Evolutionary conservation across 2,888 invertebrate genomes (phyloP).

Genomic region (Synanthedon myopaeformis): DNA sequence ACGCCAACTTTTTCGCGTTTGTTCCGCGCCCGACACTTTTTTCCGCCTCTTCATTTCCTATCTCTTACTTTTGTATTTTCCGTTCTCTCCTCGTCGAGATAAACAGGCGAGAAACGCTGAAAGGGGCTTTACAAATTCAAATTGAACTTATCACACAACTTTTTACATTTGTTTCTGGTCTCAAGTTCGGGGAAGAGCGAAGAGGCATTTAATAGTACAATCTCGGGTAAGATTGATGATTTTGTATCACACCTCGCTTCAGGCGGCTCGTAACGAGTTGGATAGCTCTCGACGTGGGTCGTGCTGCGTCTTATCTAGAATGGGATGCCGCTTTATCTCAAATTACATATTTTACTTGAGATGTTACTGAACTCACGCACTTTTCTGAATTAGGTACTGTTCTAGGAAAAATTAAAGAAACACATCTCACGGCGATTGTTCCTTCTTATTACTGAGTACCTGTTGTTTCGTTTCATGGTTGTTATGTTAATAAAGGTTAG

Average conservation of each 20-base stretch:
- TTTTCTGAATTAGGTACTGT: slow-evolving; percentile 18
- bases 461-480: neutral
- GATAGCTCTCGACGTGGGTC: slow-evolving; percentile 65
- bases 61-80: slow-evolving; percentile 71
- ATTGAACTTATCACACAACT: slow-evolving; percentile 72
- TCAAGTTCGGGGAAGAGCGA: slow-evolving; percentile 65
- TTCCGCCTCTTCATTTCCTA: slow-evolving; percentile 71
- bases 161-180: slow-evolving; percentile 72
- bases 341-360: slow-evolving; percentile 69
- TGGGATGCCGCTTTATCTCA: slow-evolving; percentile 67
- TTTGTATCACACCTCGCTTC: slow-evolving; percentile 71
- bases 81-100: slow-evolving; percentile 64
- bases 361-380: slow-evolving; percentile 47
- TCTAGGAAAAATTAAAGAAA: neutral
- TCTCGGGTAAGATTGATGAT: slow-evolving; percentile 70
- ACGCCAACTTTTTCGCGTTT: slow-evolving; percentile 68
- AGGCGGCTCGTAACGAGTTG: slow-evolving; percentile 67
- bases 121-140: slow-evolving; percentile 72
- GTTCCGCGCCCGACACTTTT: slow-evolving; percentile 68
- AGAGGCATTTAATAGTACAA: slow-evolving; percentile 71
- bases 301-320: slow-evolving; percentile 66
- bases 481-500: too few relatives aligned
- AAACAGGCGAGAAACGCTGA: slow-evolving; percentile 70
- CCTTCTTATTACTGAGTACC: neutral
- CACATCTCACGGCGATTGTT: too few relatives aligned